A percentile compares a stretch with the other conserved stretches of the same genome.
These are phyloP conservation scores for Crepidodera aurea DNA, from an alignment of 2,888 invertebrate species.

Conservation along the genomic window DNA sequence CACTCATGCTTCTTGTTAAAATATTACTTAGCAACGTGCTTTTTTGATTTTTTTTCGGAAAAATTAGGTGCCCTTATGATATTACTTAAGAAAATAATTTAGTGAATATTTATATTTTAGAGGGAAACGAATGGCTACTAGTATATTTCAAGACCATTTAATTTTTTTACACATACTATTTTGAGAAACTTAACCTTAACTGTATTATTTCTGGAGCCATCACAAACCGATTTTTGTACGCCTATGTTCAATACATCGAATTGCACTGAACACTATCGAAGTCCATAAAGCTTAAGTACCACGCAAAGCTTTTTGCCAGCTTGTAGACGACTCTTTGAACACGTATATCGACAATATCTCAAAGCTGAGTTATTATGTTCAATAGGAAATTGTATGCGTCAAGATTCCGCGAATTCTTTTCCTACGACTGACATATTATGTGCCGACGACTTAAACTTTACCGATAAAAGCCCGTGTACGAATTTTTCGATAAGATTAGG, in stretches of 20 bases:
- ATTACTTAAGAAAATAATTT: too few relatives aligned
- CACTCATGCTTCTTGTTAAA: too few relatives aligned
- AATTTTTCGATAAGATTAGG: conserved; percentile 32
- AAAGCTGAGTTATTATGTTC: conserved; percentile 48
- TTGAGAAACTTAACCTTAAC: too few relatives aligned
- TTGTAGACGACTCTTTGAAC: conserved; percentile 45
- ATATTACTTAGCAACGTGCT: too few relatives aligned
- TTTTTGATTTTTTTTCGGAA: too few relatives aligned
- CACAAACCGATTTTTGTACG: not conserved
- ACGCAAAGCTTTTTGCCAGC: conserved; percentile 54
- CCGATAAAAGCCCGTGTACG: conserved; percentile 26
- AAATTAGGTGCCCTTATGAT: too few relatives aligned
- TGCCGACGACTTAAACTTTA: conserved; percentile 25
- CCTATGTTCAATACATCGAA: conserved; percentile 41
- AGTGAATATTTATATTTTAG: too few relatives aligned
- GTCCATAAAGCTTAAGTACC: conserved; percentile 53
- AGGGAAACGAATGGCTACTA: too few relatives aligned
- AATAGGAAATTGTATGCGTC: conserved; percentile 44
- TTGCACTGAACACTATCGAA: conserved; percentile 51
- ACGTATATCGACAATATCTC: conserved; percentile 44
- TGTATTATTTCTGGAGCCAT: too few relatives aligned
- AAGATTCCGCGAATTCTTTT: conserved; percentile 42
- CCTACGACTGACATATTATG: conserved; percentile 27
- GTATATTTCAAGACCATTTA: too few relatives aligned
- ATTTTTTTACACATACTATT: too few relatives aligned